phyloP scores from a whole-genome alignment of 2,888 invertebrate species.

The Selenia dentaria region DNA sequence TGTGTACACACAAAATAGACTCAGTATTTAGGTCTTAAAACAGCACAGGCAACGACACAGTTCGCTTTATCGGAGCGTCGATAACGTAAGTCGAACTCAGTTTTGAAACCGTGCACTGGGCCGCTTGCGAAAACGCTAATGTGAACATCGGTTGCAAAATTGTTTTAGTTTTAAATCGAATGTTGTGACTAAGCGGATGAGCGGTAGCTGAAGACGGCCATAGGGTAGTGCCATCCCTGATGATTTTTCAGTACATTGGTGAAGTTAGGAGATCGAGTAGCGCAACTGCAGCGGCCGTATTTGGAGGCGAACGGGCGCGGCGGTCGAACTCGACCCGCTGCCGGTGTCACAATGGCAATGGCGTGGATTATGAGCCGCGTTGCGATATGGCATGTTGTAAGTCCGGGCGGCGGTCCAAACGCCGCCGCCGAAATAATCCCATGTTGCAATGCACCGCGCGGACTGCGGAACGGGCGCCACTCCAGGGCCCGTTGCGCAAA shows the following conservation, averaged over 20 bases:
- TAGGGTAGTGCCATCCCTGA: constrained; percentile 32
- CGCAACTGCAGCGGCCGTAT: constrained; percentile 65
- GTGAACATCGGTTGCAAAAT: constrained; percentile 84
- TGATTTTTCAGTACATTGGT: constrained; percentile 49
- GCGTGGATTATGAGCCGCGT: constrained; percentile 78
- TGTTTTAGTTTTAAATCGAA: constrained; percentile 80
- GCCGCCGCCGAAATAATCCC: constrained; percentile 81
- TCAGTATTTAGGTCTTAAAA: constrained; percentile 77
- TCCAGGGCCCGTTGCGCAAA: constrained; percentile 77
- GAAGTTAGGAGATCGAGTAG: constrained; percentile 69
- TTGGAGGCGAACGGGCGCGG: constrained; percentile 72
- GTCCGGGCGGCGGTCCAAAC: constrained; percentile 80
- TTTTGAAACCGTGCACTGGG: constrained; percentile 82
- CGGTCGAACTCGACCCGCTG: constrained; percentile 55
- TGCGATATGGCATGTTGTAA: constrained; percentile 84
- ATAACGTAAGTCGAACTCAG: constrained; percentile 80
- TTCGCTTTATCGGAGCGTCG: constrained; percentile 78
- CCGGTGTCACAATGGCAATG: constrained; percentile 78
- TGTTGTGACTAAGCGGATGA: constrained; percentile 53
- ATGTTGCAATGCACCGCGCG: constrained; percentile 82
- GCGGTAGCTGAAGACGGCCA: constrained; percentile 14
- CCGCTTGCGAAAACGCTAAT: constrained; percentile 85
- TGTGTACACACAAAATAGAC: constrained; percentile 32
- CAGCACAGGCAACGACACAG: constrained; percentile 70
- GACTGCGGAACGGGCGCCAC: constrained; percentile 79